A percentile compares a stretch with the other conserved stretches of the same genome.
Evolutionary conservation across 2,888 invertebrate species (phyloP).

Genomic region (Drosophila eohydei): DNA sequence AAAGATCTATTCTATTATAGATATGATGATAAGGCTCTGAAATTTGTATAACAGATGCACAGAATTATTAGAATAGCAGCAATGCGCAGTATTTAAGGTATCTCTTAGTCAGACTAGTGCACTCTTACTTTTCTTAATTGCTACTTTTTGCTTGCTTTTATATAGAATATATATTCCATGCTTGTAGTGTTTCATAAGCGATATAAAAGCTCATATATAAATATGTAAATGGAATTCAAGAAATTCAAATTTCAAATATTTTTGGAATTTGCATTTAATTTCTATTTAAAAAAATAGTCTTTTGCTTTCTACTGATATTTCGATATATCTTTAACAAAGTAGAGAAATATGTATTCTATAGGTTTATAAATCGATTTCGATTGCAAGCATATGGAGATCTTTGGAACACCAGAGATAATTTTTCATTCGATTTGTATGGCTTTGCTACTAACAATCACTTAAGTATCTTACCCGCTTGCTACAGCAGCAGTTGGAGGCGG

Average conservation of each 20-base stretch:
- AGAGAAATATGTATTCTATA: too few species aligned
- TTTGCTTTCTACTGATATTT: too few species aligned
- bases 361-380: too few species aligned
- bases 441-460: slow-evolving; percentile 14
- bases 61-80: background rate
- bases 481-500: slow-evolving; percentile 46
- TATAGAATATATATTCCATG: background rate
- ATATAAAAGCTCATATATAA: background rate
- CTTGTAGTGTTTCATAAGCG: background rate
- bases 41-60: too few species aligned
- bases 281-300: too few species aligned
- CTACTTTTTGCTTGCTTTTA: background rate
- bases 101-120: background rate
- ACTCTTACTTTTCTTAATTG: background rate
- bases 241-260: too few species aligned
- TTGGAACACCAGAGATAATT: background rate
- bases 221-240: too few species aligned
- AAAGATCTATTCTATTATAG: too few species aligned
- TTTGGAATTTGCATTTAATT: too few species aligned
- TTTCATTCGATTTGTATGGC: background rate
- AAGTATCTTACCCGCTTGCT: slow-evolving; percentile 15
- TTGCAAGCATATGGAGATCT: slow-evolving; percentile 4
- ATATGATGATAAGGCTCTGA: too few species aligned
- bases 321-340: too few species aligned
- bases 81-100: background rate